Conservation (phyloP, 1,140 invertebrate species). For the Cylas formicarius region DNA sequence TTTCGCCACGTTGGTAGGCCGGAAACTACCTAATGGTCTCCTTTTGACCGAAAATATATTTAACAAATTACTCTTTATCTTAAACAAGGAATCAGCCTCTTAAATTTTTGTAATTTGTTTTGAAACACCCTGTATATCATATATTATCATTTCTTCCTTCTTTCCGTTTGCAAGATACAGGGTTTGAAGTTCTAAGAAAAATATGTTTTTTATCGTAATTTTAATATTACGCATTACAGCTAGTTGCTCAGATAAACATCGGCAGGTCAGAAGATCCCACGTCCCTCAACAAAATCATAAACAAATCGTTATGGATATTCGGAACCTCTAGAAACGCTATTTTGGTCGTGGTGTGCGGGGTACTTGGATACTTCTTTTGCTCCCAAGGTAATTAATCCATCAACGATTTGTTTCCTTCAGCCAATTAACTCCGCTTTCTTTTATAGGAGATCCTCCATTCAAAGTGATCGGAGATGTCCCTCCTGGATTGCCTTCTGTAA, state of each 20-base stretch:
- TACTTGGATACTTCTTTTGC: constrained; percentile 47
- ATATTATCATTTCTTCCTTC: too few relatives aligned
- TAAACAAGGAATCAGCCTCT: too few relatives aligned
- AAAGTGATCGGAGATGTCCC: constrained; percentile 61
- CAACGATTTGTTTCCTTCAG: not conserved
- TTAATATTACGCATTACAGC: constrained; percentile 2
- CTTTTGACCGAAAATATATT: too few relatives aligned
- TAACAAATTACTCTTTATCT: too few relatives aligned
- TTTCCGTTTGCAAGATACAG: too few relatives aligned
- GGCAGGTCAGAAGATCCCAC: constrained; percentile 43
- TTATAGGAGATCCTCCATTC: constrained; percentile 45
- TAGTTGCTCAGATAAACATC: constrained; percentile 48
- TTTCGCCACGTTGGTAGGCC: too few relatives aligned
- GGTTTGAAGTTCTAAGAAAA: too few relatives aligned
- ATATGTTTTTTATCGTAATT: constrained; percentile 4
- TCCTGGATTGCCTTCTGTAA: constrained; percentile 57
- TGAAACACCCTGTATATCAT: too few relatives aligned
- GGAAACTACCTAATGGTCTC: too few relatives aligned
- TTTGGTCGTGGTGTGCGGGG: constrained; percentile 62
- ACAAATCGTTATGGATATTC: constrained; percentile 55
- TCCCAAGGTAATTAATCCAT: constrained; percentile 25
- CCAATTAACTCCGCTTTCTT: not conserved
- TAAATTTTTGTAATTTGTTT: too few relatives aligned
- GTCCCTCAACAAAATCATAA: constrained; percentile 46
- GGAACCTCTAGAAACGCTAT: constrained; percentile 71